phyloP scores from a whole-genome alignment of 1,140 invertebrate species.

The Nasonia longicornis region DNA sequence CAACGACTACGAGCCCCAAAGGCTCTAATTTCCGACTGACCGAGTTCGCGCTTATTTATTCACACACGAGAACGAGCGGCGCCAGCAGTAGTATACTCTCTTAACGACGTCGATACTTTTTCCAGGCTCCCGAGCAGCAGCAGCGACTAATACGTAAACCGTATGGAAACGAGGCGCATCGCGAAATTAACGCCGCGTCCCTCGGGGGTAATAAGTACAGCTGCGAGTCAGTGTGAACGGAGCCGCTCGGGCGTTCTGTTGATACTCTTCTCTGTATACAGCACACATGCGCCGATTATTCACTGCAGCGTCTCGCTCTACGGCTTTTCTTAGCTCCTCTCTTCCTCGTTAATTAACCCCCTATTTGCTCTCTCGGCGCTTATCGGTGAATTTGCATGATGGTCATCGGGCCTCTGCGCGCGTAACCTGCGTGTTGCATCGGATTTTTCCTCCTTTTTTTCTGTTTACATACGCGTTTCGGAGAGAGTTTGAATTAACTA shows the following conservation, averaged over 20 bases:
- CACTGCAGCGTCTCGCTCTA: background rate
- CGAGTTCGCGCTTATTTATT: background rate
- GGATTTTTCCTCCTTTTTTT: no score
- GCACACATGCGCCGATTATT: background rate
- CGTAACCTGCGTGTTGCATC: no score
- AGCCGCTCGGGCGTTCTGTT: background rate
- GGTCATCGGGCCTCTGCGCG: background rate
- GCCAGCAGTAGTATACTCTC: background rate
- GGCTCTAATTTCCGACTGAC: background rate
- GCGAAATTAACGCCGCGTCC: background rate
- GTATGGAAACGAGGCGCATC: background rate
- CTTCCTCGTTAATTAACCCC: background rate
- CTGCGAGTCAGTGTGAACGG: background rate
- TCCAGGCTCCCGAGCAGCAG: background rate
- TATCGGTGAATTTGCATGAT: constrained; percentile 1
- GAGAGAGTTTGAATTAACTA: no score
- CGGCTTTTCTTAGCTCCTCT: background rate
- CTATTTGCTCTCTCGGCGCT: background rate
- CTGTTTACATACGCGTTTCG: no score
- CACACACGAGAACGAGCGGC: no score
- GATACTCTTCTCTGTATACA: background rate
- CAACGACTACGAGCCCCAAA: no score
- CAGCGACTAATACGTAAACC: background rate
- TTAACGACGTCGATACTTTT: background rate
- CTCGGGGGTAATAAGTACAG: background rate